phyloP scores from a whole-genome alignment of 2,797 vertebrate species.

The Sebastes hubbsi region DNA sequence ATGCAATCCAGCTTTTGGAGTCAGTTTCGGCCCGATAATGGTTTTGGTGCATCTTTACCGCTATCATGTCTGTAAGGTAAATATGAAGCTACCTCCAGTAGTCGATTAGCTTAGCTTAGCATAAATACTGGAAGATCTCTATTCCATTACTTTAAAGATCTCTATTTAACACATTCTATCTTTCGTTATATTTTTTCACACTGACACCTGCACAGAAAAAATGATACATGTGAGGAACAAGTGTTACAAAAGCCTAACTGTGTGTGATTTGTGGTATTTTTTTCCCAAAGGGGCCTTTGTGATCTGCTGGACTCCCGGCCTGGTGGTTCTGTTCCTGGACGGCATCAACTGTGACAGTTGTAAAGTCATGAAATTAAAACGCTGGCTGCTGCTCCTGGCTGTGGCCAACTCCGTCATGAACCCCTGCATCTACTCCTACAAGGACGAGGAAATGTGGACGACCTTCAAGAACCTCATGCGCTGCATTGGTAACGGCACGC shows the following conservation, averaged over 20 bases:
- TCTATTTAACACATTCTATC: not conserved
- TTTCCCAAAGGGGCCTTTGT: constrained; percentile 90
- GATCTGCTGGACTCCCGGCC: constrained; percentile 96
- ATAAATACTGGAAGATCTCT: not conserved
- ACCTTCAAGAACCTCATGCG: constrained; percentile 92
- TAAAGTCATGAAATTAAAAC: constrained; percentile 86
- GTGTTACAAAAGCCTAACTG: not conserved
- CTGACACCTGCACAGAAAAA: not conserved
- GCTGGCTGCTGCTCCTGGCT: constrained; percentile 94
- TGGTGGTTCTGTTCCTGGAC: constrained; percentile 91
- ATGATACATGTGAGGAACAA: not conserved
- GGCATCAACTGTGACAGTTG: constrained; percentile 89
- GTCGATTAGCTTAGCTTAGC: too few species aligned
- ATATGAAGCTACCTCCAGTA: too few species aligned
- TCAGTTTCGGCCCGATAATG: too few species aligned
- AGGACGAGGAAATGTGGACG: constrained; percentile 96
- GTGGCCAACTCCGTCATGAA: constrained; percentile 97
- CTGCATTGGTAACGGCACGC: constrained; percentile 83
- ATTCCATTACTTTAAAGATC: not conserved
- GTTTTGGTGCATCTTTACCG: too few species aligned
- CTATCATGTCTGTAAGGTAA: too few species aligned
- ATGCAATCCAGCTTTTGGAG: too few species aligned
- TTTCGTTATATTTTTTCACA: not conserved
- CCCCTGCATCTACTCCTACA: constrained; percentile 98
- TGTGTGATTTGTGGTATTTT: not conserved